Base-by-base conservation (phyloP, 1,140 invertebrate genomes). In the Orchestia grillus region DNA sequence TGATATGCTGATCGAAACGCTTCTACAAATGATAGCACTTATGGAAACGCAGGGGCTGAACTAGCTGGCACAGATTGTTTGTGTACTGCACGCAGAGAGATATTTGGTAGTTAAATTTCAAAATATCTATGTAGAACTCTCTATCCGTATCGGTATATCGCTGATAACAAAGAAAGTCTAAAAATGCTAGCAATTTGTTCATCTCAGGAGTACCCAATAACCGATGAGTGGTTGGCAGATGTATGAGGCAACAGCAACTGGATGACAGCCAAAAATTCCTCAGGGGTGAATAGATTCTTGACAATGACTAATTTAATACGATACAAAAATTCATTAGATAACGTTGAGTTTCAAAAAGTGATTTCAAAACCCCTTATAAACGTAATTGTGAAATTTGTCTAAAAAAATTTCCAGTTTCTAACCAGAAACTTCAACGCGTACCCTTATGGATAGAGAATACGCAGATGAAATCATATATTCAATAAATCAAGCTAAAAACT, bases 151-250 rank as follows among this genome's bases (percentile, higher is more conserved):
- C 62, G 28, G 28, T 19, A 77, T 77, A 36, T 36, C 62, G 28
- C 62, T 77, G 62, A 77, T 77, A 77, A 77, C 62, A 15, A 28
- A 19, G 62, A 77, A 77, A 77, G 28, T 77, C 3, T 77, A 28
- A 77, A 77, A 77, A 77, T 77, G 28, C 28, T 77, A 77, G 43
- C 88, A 90, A 42, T 42, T 90, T 90, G 36, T 41, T 41, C 88
- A 0, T n/a, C 8, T 3, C 41, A 44, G 11, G 88, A 90, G 88
- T 90, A 90, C 88, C 88, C 88, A 90, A 90, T 90, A 90, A 90
- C 88, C 88, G 88, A 90, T 90, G 88, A 90, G 88, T 44, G 43
- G 88, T 44, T 90, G 88, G 28, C 88, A 44, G 88, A 90, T 90
- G 88, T 44, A 90, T 28, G 88, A 90, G 88, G 41, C 23, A 90